Base-by-base conservation (phyloP, 2,113 vertebrate species). In the Gasterosteus aculeatus region DNA sequence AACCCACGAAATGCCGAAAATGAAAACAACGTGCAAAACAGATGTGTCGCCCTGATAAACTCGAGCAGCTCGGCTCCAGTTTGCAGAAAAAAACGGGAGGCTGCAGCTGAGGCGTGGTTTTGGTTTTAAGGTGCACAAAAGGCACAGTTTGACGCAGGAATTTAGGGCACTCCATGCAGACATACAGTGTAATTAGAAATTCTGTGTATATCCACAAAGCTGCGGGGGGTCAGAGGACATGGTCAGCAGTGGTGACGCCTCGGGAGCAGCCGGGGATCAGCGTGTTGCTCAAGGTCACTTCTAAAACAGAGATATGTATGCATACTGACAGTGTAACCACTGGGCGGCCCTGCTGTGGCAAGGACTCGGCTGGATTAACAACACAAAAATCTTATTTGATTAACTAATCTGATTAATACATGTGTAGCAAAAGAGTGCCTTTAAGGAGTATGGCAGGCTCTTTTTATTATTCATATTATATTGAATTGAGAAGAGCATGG, bases 1-100 rank as follows among this genome's bases (percentile, higher is more conserved):
- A 91, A 91, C 83, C 83, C 82, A 84, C 87, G 86, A 84, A 83
- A 77, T 72, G 79, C 83, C 84, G 84, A 89, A 87, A 90, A 87
- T 83, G 72, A 89, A 87, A 88, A 85, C 85, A 82, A 85, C 71
- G 75, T 87, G 79, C 64, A 22, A 42, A 87, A 44, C 86, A 90
- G 86, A 91, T 87, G 86, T 82, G 79, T 81, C 68, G 56, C 46
- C 47, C 66, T 84, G 89, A 91, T 92, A 85, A 87, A 86, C 62
- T 66, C 58, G 62, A 67, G 88, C 74, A 60, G 63, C 67, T 79
- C 19, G 5, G 49, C 56, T 82, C 39, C 4, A 33, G 70, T 78
- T 85, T 60, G 66, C n/a, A 38, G 72, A 77, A 72, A 72, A 72
- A 65, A 53, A 33, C 15, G 38, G 31, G 33, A 70, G 61, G 49